Conservation (phyloP, 2,797 vertebrate species). For the Champsocephalus esox region DNA sequence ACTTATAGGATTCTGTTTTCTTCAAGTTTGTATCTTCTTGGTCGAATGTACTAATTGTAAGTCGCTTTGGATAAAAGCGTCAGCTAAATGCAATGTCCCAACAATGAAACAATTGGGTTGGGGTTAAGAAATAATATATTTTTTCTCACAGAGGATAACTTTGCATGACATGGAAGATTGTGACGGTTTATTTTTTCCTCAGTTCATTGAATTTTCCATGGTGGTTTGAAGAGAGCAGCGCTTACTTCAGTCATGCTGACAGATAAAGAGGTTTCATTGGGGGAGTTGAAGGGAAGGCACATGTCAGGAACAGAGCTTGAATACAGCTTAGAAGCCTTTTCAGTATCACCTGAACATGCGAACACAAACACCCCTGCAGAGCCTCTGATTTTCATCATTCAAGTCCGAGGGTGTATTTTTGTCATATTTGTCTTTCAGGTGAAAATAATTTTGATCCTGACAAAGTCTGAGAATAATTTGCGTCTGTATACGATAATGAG, state of each 20-base stretch:
- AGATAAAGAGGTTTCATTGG: conserved; percentile 47
- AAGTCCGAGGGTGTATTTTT: conserved; percentile 59
- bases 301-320: conserved; percentile 50
- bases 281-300: conserved; percentile 47
- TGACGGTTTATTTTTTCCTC: conserved; percentile 8
- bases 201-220: conserved; percentile 15
- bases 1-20: too few relatives aligned
- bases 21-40: too few relatives aligned
- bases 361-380: conserved; percentile 46
- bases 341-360: conserved; percentile 42
- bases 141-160: conserved; percentile 20
- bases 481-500: conserved; percentile 56
- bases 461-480: conserved; percentile 36
- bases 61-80: too few relatives aligned
- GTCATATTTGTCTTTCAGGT: conserved; percentile 68
- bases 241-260: conserved; percentile 37
- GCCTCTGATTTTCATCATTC: conserved; percentile 51
- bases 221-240: conserved; percentile 38
- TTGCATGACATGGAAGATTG: conserved; percentile 4
- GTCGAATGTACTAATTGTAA: too few relatives aligned
- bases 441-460: conserved; percentile 68
- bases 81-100: too few relatives aligned
- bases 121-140: background rate
- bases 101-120: background rate
- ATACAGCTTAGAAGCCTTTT: conserved; percentile 46